Percentiles rank a stretch among this genome's conserved stretches.
phyloP scores from a whole-genome alignment of 2,888 invertebrate species.

The Griposia aprilina region DNA sequence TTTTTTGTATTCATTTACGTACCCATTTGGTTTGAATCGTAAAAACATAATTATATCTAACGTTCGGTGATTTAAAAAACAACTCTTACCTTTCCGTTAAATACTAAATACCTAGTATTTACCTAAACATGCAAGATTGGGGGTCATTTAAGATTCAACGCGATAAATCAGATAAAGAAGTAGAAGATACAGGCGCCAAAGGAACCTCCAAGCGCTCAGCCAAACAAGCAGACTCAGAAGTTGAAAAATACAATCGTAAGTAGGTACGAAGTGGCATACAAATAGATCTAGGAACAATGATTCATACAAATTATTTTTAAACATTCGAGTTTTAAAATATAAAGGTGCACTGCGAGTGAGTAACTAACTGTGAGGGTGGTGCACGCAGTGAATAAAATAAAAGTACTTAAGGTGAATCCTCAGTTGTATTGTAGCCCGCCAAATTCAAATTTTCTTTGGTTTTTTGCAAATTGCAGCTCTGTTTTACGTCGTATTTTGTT shows the following conservation, averaged over 20 bases:
- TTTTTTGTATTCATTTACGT: conserved; percentile 64
- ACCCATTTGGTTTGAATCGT: conserved; percentile 46
- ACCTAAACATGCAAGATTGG: conserved; percentile 10
- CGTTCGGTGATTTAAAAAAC: conserved; percentile 42
- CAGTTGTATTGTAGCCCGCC: too few relatives aligned
- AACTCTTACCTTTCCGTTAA: conserved; percentile 32
- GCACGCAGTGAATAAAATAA: not conserved
- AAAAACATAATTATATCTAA: conserved; percentile 58
- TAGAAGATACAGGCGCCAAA: not conserved
- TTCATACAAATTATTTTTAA: not conserved
- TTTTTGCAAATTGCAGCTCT: too few relatives aligned
- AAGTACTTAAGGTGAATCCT: not conserved
- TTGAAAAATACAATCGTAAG: conserved; percentile 9
- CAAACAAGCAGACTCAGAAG: not conserved
- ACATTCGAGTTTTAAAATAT: conserved; percentile 2
- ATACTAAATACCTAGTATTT: conserved; percentile 30
- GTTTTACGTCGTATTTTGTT: too few relatives aligned
- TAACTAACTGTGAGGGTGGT: not conserved
- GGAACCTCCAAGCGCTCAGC: not conserved
- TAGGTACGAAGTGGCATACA: not conserved
- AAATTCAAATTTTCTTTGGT: too few relatives aligned
- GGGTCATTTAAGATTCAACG: not conserved
- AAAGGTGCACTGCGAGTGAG: not conserved
- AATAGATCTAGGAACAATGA: not conserved
- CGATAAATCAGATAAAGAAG: not conserved